These are phyloP conservation scores for Drosophila nr. perissopoda DNA, from an alignment of 2,888 invertebrate genomes.

Conservation along the genomic window DNA sequence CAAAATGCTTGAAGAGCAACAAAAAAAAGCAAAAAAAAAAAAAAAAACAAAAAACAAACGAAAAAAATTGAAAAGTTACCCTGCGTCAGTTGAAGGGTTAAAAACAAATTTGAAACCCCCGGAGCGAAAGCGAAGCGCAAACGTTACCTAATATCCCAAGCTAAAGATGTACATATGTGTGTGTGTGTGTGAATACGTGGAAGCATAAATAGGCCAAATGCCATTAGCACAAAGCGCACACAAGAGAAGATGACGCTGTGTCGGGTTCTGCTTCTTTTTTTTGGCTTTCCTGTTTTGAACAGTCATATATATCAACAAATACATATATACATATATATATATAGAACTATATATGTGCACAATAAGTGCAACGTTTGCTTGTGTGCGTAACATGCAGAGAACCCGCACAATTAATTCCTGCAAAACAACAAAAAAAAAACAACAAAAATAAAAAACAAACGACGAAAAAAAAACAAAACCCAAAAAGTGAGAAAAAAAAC, in stretches of 20 bases:
- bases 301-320: slow-evolving; percentile 1
- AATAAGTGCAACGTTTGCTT: slow-evolving; percentile 39
- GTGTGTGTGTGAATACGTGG: slow-evolving; percentile 66
- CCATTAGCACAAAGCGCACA: slow-evolving; percentile 74
- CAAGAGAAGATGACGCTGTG: slow-evolving; percentile 49
- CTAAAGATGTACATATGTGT: slow-evolving; percentile 12
- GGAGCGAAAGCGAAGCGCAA: slow-evolving; percentile 42
- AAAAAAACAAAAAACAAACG: slow-evolving; percentile 2
- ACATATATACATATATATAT: slow-evolving; percentile 3
- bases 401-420: slow-evolving; percentile 76
- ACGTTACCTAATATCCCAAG: slow-evolving; percentile 67
- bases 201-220: slow-evolving; percentile 83
- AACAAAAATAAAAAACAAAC: slow-evolving; percentile 23
- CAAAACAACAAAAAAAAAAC: slow-evolving; percentile 33
- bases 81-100: slow-evolving; percentile 64
- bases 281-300: slow-evolving; percentile 58
- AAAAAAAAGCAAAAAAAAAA: slow-evolving; percentile 17
- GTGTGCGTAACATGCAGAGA: slow-evolving; percentile 52
- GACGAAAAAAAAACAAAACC: not conserved
- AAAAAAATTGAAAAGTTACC: slow-evolving; percentile 52
- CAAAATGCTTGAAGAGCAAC: slow-evolving; percentile 9
- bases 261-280: slow-evolving; percentile 42
- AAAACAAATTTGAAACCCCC: slow-evolving; percentile 65
- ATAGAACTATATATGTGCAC: slow-evolving; percentile 19
- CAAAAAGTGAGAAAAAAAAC: slow-evolving; percentile 2